phyloP scores from a whole-genome alignment of 2,888 invertebrate genomes.

The Saturnia pavonia region DNA sequence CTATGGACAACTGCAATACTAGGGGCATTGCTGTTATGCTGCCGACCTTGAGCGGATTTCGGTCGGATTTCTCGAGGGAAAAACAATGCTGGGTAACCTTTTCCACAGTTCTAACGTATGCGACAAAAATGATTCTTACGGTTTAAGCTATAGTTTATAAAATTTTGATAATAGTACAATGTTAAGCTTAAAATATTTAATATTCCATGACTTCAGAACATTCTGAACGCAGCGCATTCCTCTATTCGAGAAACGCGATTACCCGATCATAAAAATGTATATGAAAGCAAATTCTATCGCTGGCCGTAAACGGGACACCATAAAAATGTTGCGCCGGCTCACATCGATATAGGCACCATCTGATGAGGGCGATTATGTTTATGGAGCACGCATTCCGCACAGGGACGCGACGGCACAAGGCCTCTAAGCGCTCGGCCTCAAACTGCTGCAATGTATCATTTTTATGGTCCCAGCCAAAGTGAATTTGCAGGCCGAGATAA shows the following conservation, averaged over 20 bases:
- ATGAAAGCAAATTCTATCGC: conserved; percentile 61
- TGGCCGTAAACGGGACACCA: conserved; percentile 60
- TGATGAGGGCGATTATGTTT: conserved; percentile 76
- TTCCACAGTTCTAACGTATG: not conserved
- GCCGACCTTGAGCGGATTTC: not conserved
- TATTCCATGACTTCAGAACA: conserved; percentile 25
- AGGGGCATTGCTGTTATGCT: not conserved
- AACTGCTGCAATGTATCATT: conserved; percentile 73
- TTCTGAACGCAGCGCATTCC: conserved; percentile 35
- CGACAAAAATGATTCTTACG: not conserved
- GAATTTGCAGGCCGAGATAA: conserved; percentile 76
- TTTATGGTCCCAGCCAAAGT: conserved; percentile 74
- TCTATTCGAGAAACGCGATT: conserved; percentile 43
- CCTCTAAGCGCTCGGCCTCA: conserved; percentile 58
- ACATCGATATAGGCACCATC: conserved; percentile 61
- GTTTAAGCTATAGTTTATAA: not conserved
- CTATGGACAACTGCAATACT: not conserved
- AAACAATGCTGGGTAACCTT: not conserved
- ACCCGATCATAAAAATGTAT: conserved; percentile 59
- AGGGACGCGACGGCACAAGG: conserved; percentile 55
- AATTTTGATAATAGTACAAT: not conserved
- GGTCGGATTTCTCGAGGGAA: too few relatives aligned
- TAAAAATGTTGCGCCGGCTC: conserved; percentile 54
- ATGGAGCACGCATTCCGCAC: conserved; percentile 59
- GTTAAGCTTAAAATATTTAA: not conserved